Conservation (phyloP, 2,888 invertebrate genomes). For the Cheilosia variabilis region DNA sequence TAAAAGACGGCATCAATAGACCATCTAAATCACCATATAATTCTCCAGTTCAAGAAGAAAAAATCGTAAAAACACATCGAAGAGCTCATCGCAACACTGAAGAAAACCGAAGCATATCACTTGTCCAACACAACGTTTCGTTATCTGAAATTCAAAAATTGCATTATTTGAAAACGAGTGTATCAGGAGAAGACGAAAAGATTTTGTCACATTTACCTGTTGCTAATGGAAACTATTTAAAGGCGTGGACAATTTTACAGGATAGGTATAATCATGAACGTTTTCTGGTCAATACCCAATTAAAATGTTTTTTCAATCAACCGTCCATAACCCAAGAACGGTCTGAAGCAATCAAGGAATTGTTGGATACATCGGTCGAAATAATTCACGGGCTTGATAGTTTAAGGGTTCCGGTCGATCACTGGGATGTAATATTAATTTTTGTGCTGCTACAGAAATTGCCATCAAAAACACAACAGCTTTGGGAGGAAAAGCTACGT, state of each 20-base stretch:
- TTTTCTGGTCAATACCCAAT: conserved; percentile 19
- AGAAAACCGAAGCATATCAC: too few species aligned
- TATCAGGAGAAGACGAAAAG: conserved; percentile 12
- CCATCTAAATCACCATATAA: too few species aligned
- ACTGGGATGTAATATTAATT: neutral
- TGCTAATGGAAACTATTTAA: neutral
- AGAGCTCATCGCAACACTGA: too few species aligned
- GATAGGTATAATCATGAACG: conserved; percentile 13
- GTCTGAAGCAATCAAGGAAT: neutral
- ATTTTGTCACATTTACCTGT: conserved; percentile 3
- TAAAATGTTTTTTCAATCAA: conserved; percentile 15
- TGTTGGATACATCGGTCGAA: conserved; percentile 14
- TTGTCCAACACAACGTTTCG: neutral
- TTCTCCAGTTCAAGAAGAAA: too few species aligned
- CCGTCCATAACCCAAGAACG: neutral
- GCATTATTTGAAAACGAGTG: conserved; percentile 5
- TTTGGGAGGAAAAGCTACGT: conserved; percentile 18
- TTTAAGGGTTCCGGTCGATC: neutral
- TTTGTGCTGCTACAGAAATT: conserved; percentile 6
- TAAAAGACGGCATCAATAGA: too few species aligned
- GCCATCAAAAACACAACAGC: neutral
- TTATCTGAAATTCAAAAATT: conserved; percentile 8
- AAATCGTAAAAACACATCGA: too few species aligned
- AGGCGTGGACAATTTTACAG: conserved; percentile 2
- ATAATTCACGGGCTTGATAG: neutral